Percentiles rank a stretch among this genome's conserved stretches.
Conservation (phyloP, 2,113 vertebrate species). For the Numenius arquata region DNA sequence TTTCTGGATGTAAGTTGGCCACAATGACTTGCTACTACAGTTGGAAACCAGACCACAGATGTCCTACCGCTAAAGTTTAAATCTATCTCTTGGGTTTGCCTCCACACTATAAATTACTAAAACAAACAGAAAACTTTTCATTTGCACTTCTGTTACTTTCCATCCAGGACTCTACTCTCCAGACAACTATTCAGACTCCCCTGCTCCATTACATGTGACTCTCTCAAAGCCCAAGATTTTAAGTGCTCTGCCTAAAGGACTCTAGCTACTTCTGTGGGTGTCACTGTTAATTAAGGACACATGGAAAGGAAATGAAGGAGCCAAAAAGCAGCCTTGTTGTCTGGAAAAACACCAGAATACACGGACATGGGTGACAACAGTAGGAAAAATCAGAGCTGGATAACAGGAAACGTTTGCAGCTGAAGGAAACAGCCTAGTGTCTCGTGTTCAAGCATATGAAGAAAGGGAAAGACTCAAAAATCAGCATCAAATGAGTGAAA, state of each 20-base stretch:
- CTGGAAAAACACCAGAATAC: conserved; percentile 40
- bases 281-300: conserved; percentile 49
- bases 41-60: conserved; percentile 48
- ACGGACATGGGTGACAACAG: conserved; percentile 36
- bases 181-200: neutral
- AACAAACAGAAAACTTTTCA: conserved; percentile 28
- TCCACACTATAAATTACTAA: conserved; percentile 52
- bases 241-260: conserved; percentile 15
- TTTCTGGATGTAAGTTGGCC: conserved; percentile 35
- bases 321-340: conserved; percentile 30
- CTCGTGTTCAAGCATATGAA: neutral
- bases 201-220: neutral
- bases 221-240: neutral
- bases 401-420: conserved; percentile 12
- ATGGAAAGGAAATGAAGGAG: conserved; percentile 41
- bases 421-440: neutral
- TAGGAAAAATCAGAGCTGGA: conserved; percentile 8
- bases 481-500: neutral
- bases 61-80: conserved; percentile 39
- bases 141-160: conserved; percentile 33
- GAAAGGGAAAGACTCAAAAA: neutral
- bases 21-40: conserved; percentile 42
- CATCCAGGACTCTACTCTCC: neutral
- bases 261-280: conserved; percentile 11
- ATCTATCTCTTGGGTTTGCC: conserved; percentile 19